phyloP scores from a whole-genome alignment of 2,113 vertebrate genomes.

The Percina caprodes region DNA sequence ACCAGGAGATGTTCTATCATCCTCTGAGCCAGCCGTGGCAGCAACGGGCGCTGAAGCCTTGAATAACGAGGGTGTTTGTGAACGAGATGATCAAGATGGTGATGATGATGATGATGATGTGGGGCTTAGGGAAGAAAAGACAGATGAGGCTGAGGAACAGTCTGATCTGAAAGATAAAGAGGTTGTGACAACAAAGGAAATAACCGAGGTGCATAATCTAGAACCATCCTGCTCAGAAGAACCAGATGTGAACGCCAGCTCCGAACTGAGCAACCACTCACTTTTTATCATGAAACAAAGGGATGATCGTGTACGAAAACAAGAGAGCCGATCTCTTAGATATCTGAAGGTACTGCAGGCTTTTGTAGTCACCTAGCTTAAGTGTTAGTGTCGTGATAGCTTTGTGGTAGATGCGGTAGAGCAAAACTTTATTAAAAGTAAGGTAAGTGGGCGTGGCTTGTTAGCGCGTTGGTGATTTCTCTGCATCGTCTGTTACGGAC shows the following conservation, averaged over 20 bases:
- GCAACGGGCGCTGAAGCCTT: not conserved
- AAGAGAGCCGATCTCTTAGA: constrained; percentile 40
- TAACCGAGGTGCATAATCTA: constrained; percentile 14
- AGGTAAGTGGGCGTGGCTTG: constrained; percentile 7
- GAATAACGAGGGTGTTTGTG: not conserved
- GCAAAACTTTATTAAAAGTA: not conserved
- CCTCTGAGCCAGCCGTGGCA: not conserved
- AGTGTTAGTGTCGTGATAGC: constrained; percentile 35
- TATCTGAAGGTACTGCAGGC: constrained; percentile 74
- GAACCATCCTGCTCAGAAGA: constrained; percentile 11
- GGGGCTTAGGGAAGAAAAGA: not conserved
- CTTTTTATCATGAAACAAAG: not conserved
- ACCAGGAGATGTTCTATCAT: not conserved
- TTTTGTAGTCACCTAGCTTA: constrained; percentile 2
- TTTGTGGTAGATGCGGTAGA: constrained; percentile 14
- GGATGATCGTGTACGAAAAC: constrained; percentile 9
- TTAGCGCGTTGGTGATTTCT: constrained; percentile 18
- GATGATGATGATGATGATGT: not conserved
- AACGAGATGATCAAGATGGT: not conserved
- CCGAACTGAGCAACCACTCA: not conserved
- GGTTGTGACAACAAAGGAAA: not conserved
- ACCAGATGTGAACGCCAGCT: constrained; percentile 34
- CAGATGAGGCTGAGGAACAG: constrained; percentile 21
- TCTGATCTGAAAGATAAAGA: constrained; percentile 14
- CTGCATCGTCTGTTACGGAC: not conserved